Percentiles rank a stretch among this genome's conserved stretches.
phyloP scores from a whole-genome alignment of 2,113 vertebrate species.

The Phrynocephalus versicolor region DNA sequence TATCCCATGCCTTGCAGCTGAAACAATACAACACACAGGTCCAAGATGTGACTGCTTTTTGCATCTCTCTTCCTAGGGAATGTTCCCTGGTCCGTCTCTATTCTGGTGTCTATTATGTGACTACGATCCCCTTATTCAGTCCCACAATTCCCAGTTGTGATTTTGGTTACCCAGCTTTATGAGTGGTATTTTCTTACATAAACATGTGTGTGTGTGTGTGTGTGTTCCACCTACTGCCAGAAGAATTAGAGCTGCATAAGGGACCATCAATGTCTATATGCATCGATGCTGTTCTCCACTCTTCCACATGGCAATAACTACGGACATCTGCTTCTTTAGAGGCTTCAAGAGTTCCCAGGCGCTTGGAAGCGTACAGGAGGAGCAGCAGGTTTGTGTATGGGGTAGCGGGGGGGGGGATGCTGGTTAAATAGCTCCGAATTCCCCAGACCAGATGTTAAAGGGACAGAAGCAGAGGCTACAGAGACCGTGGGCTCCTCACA shows the following conservation, averaged over 20 bases:
- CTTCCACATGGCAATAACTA: constrained; percentile 26
- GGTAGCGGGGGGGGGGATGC: background rate
- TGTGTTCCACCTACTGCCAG: background rate
- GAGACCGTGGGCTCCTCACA: constrained; percentile 57
- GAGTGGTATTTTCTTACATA: too few species aligned
- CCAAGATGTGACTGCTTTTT: too few species aligned
- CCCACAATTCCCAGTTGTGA: background rate
- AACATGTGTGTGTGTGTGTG: background rate
- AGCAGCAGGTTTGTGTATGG: constrained; percentile 9
- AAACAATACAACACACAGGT: too few species aligned
- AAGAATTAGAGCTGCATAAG: constrained; percentile 30
- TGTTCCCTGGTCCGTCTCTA: too few species aligned
- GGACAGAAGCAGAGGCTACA: constrained; percentile 18
- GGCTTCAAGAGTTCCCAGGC: constrained; percentile 43
- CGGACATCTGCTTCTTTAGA: constrained; percentile 67
- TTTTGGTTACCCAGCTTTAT: rapidly evolving
- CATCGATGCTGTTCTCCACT: background rate
- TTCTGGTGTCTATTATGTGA: too few species aligned
- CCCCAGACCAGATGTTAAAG: constrained; percentile 66
- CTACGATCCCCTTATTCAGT: background rate
- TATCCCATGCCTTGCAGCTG: too few species aligned
- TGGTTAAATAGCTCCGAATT: constrained; percentile 53
- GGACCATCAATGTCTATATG: constrained; percentile 6
- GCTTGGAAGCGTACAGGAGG: background rate
- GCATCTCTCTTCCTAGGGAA: too few species aligned